phyloP scores from a whole-genome alignment of 2,888 invertebrate genomes.

The Lasioglossum marginatum region DNA sequence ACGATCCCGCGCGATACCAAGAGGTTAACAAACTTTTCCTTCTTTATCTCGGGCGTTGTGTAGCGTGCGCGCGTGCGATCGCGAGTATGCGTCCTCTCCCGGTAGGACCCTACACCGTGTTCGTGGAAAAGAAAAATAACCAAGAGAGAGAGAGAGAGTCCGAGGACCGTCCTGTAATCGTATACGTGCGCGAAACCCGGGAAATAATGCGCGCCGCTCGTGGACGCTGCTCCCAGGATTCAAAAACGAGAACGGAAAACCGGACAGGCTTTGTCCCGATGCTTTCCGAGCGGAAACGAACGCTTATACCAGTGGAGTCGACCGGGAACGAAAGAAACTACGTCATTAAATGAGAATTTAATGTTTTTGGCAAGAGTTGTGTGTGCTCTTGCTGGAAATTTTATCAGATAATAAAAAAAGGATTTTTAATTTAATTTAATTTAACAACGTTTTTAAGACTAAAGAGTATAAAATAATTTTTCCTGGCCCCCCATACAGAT shows the following conservation, averaged over 20 bases:
- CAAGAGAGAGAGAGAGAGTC: not conserved
- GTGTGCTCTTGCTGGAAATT: not conserved
- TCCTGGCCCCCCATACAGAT: no score
- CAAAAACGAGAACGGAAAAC: not conserved
- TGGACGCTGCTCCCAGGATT: not conserved
- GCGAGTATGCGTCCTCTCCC: conserved; percentile 1
- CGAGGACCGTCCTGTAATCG: conserved; percentile 20
- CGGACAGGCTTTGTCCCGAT: not conserved
- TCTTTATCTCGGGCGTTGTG: conserved; percentile 31
- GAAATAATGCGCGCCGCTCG: not conserved
- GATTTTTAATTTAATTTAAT: no score
- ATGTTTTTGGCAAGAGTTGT: no score
- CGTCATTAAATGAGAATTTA: not conserved
- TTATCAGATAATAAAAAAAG: no score
- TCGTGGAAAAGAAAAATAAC: conserved; percentile 41
- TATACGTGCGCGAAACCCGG: conserved; percentile 12
- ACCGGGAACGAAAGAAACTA: not conserved
- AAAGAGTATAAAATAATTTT: no score
- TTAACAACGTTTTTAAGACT: no score
- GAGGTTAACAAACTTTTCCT: conserved; percentile 51
- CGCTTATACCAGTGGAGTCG: not conserved
- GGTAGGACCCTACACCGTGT: conserved; percentile 20
- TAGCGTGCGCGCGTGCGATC: conserved; percentile 3
- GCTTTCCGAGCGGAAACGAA: not conserved
- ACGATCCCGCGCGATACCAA: conserved; percentile 39